phyloP scores from a whole-genome alignment of 2,113 vertebrate genomes.

The Zosterops hypoxanthus region DNA sequence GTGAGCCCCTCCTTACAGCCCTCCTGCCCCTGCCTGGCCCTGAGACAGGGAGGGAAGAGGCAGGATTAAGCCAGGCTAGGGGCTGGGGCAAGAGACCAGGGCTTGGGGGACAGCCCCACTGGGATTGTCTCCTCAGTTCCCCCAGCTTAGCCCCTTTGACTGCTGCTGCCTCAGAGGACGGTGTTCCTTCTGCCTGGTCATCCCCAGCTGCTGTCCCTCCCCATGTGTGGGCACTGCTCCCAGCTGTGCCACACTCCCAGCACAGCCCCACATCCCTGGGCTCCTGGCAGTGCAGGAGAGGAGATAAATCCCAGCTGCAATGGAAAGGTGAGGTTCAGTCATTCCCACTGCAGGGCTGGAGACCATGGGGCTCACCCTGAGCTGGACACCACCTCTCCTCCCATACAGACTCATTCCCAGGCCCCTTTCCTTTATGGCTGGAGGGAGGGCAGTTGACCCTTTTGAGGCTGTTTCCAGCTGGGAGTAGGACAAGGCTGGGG shows the following conservation, averaged over 20 bases:
- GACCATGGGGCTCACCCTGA: not conserved
- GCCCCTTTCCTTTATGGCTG: not conserved
- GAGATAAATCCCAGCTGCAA: rapidly evolving
- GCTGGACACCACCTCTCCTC: not conserved
- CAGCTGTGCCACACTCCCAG: rapidly evolving
- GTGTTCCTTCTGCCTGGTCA: not conserved
- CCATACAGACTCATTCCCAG: not conserved
- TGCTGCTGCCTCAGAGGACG: not conserved
- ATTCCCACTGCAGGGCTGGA: not conserved
- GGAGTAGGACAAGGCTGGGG: not conserved
- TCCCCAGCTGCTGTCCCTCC: not conserved
- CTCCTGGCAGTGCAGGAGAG: rapidly evolving
- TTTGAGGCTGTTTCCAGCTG: not conserved
- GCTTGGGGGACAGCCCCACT: not conserved
- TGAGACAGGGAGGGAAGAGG: not conserved
- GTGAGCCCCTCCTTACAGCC: not conserved
- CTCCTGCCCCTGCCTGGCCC: not conserved
- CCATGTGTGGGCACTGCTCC: not conserved
- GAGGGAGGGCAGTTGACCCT: not conserved
- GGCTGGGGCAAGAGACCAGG: rapidly evolving
- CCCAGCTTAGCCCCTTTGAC: rapidly evolving
- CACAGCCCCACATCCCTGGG: not conserved
- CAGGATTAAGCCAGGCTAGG: not conserved
- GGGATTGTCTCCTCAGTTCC: not conserved
- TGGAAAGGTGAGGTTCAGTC: not conserved